These are phyloP conservation scores for Vulpes lagopus DNA, from an alignment of 2,113 vertebrate genomes.

Conservation along the genomic window DNA sequence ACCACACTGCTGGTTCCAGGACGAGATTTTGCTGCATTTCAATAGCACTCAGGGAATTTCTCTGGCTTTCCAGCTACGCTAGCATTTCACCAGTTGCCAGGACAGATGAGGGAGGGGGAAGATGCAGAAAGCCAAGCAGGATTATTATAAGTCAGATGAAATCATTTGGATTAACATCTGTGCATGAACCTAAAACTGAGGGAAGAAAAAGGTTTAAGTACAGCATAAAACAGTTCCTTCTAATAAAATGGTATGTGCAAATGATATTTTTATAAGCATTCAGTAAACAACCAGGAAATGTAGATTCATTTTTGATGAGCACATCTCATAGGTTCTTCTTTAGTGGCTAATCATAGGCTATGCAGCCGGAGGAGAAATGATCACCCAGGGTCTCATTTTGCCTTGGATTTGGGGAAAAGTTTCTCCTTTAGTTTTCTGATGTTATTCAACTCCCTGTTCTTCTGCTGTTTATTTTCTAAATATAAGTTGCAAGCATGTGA, in stretches of 20 bases:
- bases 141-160: constrained; percentile 26
- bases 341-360: constrained; percentile 17
- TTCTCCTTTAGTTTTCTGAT: constrained; percentile 50
- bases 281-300: constrained; percentile 25
- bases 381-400: constrained; percentile 58
- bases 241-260: not conserved
- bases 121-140: not conserved
- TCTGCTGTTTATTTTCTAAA: constrained; percentile 70
- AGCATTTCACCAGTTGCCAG: not conserved
- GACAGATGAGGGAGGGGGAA: not conserved
- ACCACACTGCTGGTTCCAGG: not conserved
- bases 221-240: not conserved
- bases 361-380: constrained; percentile 31
- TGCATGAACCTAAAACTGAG: not conserved
- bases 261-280: constrained; percentile 25
- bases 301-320: constrained; percentile 46
- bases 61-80: not conserved
- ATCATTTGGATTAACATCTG: not conserved
- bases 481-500: constrained; percentile 56
- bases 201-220: not conserved
- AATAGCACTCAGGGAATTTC: not conserved
- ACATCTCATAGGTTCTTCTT: not conserved
- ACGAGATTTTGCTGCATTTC: not conserved
- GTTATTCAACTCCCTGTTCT: constrained; percentile 36
- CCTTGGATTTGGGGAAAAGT: constrained; percentile 38